Base-by-base conservation (phyloP, 2,113 vertebrate genomes). In the Echinops telfairi region DNA sequence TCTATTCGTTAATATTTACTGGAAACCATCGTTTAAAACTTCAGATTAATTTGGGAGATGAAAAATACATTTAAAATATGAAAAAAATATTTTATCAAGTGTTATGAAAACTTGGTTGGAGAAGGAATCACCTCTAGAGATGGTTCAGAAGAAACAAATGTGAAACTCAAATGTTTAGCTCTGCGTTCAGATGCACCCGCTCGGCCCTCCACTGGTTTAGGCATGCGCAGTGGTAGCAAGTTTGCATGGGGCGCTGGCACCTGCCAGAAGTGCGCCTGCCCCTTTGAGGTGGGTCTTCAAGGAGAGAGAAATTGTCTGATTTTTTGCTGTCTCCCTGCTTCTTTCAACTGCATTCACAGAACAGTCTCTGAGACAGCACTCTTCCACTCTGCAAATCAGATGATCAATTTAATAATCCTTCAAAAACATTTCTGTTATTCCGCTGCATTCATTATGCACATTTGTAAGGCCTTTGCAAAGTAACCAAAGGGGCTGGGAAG, bases 341-440 rank as follows among this genome's bases (percentile, higher is more conserved):
- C 57, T 23, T 81, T 33, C 47, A 12, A 16, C 38, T n/a, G 36
- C 6, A 47, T 71, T 71, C 27, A 4, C 33, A 77, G 75, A 47
- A 62, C 73, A 87, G 16, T 40, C 77, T 76, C 47, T 85, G 27
- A 6, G 47, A 22, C 64, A 15, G 25, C 11, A 23, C 1, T 17
- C 64, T 40, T 68, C 4, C 23, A 53, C 66, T 83, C 40, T 70
- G 70, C 14, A 88, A 90, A 88, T 88, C n/a, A 92, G 20, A n/a
- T 84, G 79, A 94, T 71, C 58, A 80, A 36, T 58, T 64, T 71
- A 84, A 58, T 73, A 80, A 81, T 68, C 11, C 77, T 85, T 87
- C 53, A 82, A 71, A 3, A 75, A 83, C 6, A 31, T 93, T 23
- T 81, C 62, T 70, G 10, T 70, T 70, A 68, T 84, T 84, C 47